Evolutionary conservation across 2,113 vertebrate genomes (phyloP), one percentile per base, ranked within the genome.

Genomic region (Anseranas semipalmata): DNA sequence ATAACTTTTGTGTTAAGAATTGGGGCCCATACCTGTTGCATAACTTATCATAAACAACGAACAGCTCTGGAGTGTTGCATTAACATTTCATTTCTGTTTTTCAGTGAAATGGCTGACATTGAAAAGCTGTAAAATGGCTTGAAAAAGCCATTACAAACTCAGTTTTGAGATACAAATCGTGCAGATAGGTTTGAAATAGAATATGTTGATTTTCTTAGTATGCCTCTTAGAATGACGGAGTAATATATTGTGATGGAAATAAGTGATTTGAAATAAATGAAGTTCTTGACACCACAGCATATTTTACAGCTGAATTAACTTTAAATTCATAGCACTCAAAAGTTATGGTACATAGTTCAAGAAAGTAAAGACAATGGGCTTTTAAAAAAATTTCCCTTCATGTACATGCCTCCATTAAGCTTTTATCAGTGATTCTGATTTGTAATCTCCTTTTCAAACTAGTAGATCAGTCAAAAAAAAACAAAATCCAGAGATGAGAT

Each of bases 11-110:
- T 67, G 32, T 79, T 80, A 60, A 73, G 83, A 71, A 60, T 28
- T 46, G 52, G 59, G 28, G 28, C 43, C 10, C 39, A 0, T 53
- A 13, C 60, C 8, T 83, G 24, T 72, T 0, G 0, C 18, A 18
- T 72, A 50, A 75, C 13, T 50, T 90, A 28, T 1, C 39, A 1
- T 63, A 67, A 78, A 85, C n/a, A 53, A 27, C 59, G 5, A 87
- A 14, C 10, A 63, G 6, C 13, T 67, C 33, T 62, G 17, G 14
- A 77, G 16, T 28, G 45, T 13, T 35, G 11, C 27, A 18, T 63
- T 90, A 75, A 27, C 17, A 82, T 79, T 52, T 58, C 2, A 22
- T 59, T 72, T 65, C 53, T 80, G 2, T 27, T 89, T 86, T 83
- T 93, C 15, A 1, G 14, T 77, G 53, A 63, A 77, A 68, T 50